Conservation (phyloP, 2,113 vertebrate genomes). For the Limnothrissa miodon region DNA sequence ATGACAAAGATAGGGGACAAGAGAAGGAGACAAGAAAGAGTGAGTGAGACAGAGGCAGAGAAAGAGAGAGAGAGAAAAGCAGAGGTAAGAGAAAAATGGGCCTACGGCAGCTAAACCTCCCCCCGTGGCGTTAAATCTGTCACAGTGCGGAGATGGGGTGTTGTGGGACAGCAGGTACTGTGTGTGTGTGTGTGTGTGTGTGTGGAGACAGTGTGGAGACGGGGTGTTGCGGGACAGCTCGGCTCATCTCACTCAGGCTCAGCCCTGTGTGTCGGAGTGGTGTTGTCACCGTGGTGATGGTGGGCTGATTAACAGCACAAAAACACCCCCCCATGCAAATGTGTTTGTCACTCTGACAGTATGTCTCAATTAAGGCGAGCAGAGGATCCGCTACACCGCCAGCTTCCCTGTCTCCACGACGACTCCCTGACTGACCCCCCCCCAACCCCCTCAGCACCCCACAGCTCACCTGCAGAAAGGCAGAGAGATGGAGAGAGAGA, state of each 20-base stretch:
- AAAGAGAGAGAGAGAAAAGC: neutral
- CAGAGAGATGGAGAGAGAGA: slow-evolving; percentile 67
- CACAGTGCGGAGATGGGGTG: slow-evolving; percentile 76
- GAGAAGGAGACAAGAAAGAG: neutral
- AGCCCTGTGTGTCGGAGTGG: neutral
- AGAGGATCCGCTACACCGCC: slow-evolving; percentile 66
- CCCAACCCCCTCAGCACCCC: slow-evolving; percentile 42
- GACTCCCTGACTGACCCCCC: slow-evolving; percentile 82
- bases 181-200: too few relatives aligned
- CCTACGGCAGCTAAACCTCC: slow-evolving; percentile 43
- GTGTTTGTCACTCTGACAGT: slow-evolving; percentile 97
- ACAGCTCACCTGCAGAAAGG: slow-evolving; percentile 44
- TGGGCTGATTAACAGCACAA: slow-evolving; percentile 85
- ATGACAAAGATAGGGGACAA: neutral
- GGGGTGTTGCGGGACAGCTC: slow-evolving; percentile 72
- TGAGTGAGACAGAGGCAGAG: neutral
- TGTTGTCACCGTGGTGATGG: slow-evolving; percentile 62
- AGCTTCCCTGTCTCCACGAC: slow-evolving; percentile 71
- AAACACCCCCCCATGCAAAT: slow-evolving; percentile 83
- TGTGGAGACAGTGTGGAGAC: too few relatives aligned
- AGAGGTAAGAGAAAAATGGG: neutral
- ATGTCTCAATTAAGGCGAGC: slow-evolving; percentile 94
- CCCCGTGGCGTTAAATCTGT: slow-evolving; percentile 78
- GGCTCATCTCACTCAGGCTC: slow-evolving; percentile 12
- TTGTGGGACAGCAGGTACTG: slow-evolving; percentile 75